Evolutionary conservation across 1,140 invertebrate genomes (phyloP), one percentile per base, ranked within the genome.

Genomic region (Steinernema khuongi): DNA sequence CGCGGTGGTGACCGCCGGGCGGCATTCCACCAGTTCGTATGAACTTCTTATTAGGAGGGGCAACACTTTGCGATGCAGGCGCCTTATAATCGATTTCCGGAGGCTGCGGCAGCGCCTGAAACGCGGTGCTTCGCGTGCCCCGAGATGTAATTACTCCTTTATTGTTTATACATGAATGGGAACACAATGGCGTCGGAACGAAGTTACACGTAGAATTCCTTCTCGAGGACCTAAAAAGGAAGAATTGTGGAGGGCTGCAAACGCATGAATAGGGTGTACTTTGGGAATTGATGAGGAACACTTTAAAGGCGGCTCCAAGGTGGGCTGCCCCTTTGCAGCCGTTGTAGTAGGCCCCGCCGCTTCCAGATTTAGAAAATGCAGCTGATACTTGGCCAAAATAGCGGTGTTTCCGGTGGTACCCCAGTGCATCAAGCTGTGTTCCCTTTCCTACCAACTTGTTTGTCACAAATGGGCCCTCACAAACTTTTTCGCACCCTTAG

Each of bases 161-260:
- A 60, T 60, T 60, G 50, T 60, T 22, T 60, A 60, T 60, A 60
- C 50, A 60, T 60, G n/a, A n/a, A n/a, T n/a, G n/a, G n/a, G n/a
- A n/a, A 60, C 50, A 60, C 26, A n/a, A 14, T 41, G 7, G n/a
- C 7, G 7, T 7, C 36, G 36, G 7, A 41, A 60, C 50, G 11
- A 60, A 14, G 11, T 60, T 22, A 60, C 14, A 60, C 50, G 26
- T 60, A 60, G 26, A 60, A 60, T 22, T 60, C 50, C 22, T 60
- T 60, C 22, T 60, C 50, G 11, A 22, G 50, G 22, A 60, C 50
- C 50, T 60, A 60, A 60, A 60, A 60, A 60, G 26, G 50, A 41
- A n/a, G n/a, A n/a, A n/a, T n/a, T n/a, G n/a, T n/a, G n/a, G n/a
- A n/a, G n/a, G n/a, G n/a, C n/a, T n/a, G n/a, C n/a, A n/a, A n/a